A percentile compares a stretch with the other conserved stretches of the same genome.
Conservation (phyloP, 2,797 vertebrate species). For the Hafferia zeledoni region DNA sequence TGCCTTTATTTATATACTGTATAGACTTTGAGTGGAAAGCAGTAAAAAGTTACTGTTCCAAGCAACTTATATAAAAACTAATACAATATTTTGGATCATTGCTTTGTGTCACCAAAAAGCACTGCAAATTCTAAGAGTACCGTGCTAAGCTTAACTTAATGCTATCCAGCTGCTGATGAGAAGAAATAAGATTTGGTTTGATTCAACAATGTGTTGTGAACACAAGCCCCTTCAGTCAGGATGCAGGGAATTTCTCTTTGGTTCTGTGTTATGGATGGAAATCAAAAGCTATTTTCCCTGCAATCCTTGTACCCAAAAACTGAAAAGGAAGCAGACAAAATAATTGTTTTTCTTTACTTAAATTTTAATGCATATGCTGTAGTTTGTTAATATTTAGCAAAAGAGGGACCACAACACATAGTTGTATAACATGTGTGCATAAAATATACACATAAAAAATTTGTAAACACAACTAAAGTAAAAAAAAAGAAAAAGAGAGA, state of each 20-base stretch:
- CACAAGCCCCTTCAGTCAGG: background rate
- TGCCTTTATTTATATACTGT: background rate
- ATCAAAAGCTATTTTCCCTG: background rate
- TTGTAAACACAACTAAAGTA: background rate
- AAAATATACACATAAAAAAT: background rate
- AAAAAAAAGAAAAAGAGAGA: background rate
- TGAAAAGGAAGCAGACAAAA: background rate
- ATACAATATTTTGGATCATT: background rate
- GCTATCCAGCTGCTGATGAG: background rate
- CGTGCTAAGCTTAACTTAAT: background rate
- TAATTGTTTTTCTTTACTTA: background rate
- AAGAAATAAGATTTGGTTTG: background rate
- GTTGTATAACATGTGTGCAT: rapidly evolving
- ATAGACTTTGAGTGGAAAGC: background rate
- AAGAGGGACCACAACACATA: background rate
- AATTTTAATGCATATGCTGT: background rate
- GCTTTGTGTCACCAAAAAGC: background rate
- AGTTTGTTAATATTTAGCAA: background rate
- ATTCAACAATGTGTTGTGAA: background rate
- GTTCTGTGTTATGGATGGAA: background rate
- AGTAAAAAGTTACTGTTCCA: background rate
- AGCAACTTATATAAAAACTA: background rate
- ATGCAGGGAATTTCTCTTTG: background rate
- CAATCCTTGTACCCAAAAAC: background rate
- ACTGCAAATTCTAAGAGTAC: background rate